Conservation (phyloP, 2,888 invertebrate species). For the Villa cingulata region DNA sequence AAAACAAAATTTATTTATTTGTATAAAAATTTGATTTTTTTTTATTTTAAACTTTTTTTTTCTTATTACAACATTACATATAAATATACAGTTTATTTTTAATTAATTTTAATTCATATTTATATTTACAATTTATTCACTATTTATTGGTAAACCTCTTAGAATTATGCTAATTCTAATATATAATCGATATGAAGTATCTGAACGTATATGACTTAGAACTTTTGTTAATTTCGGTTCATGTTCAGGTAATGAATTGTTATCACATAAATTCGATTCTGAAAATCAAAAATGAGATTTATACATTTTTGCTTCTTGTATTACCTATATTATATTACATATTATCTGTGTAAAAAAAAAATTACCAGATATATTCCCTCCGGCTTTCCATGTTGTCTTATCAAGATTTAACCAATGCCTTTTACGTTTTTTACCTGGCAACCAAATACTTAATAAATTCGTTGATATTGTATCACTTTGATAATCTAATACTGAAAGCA, state of each 20-base stretch:
- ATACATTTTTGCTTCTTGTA: too few relatives aligned
- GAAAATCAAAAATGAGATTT: background rate
- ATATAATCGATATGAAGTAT: conserved; percentile 10
- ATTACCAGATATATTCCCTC: conserved; percentile 20
- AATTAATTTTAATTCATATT: too few relatives aligned
- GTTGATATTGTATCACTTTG: conserved; percentile 39
- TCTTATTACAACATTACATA: too few relatives aligned
- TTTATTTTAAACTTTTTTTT: too few relatives aligned
- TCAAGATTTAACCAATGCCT: conserved; percentile 38
- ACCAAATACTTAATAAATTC: conserved; percentile 38
- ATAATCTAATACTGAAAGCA: conserved; percentile 40
- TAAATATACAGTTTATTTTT: too few relatives aligned
- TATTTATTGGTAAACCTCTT: conserved; percentile 18
- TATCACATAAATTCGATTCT: too few relatives aligned
- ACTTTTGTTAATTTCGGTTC: conserved; percentile 14
- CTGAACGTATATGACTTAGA: conserved; percentile 12
- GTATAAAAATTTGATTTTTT: too few relatives aligned
- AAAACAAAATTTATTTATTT: too few relatives aligned
- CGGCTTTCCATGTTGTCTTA: conserved; percentile 33
- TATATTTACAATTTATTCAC: too few relatives aligned
- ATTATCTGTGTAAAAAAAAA: too few relatives aligned
- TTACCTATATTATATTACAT: too few relatives aligned
- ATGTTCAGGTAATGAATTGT: background rate
- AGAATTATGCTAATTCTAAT: conserved; percentile 16
- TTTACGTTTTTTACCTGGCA: conserved; percentile 25